Conservation (phyloP, 2,113 vertebrate genomes). For the Platichthys flesus region DNA sequence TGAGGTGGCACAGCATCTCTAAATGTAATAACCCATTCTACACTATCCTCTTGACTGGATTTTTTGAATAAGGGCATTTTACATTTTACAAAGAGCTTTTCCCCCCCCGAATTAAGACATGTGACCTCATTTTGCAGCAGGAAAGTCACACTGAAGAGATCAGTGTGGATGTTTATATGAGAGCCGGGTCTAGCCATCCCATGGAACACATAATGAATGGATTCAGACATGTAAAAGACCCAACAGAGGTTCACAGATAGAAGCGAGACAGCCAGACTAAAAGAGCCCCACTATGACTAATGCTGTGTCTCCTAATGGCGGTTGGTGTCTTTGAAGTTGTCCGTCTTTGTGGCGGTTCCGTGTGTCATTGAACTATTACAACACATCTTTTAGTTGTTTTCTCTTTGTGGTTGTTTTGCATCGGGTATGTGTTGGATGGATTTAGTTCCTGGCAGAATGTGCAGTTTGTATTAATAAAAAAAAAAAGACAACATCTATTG, state of each 20-base stretch:
- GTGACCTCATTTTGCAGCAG: not conserved
- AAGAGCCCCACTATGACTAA: not conserved
- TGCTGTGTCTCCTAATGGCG: not conserved
- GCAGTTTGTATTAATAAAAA: no score
- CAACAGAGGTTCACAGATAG: not conserved
- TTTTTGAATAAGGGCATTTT: not conserved
- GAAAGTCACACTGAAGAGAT: not conserved
- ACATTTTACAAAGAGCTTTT: not conserved
- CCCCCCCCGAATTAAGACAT: not conserved
- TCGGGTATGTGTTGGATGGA: no score
- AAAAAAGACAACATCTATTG: no score
- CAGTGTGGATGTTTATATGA: not conserved
- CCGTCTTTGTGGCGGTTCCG: not conserved
- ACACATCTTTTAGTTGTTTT: not conserved
- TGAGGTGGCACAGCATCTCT: not conserved
- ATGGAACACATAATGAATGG: no score
- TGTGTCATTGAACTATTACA: not conserved
- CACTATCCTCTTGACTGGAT: not conserved
- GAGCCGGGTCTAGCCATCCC: not conserved
- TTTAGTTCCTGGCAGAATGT: no score
- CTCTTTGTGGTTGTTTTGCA: not conserved
- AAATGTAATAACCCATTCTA: not conserved
- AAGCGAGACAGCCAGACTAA: not conserved
- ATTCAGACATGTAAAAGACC: not conserved
- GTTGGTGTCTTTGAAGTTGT: not conserved